phyloP scores from a whole-genome alignment of 2,888 invertebrate genomes.

The Exephanes ischioxanthus region DNA sequence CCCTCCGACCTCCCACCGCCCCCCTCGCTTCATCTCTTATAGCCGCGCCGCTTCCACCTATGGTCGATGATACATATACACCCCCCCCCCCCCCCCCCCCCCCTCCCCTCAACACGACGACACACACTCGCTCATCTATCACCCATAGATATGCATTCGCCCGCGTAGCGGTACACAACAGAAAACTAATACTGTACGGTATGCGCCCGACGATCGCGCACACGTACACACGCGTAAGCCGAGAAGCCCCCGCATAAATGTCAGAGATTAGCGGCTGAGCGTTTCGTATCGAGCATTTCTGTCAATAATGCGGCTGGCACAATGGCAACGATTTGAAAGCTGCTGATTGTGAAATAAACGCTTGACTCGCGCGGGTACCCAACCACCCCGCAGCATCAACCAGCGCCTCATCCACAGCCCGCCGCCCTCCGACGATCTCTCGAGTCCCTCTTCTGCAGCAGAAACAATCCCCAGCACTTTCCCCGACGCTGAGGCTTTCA shows the following conservation, averaged over 20 bases:
- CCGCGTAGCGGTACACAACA: conserved; percentile 43
- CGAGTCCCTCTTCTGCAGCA: conserved; percentile 56
- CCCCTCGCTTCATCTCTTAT: conserved; percentile 63
- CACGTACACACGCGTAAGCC: conserved; percentile 62
- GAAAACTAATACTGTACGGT: conserved; percentile 49
- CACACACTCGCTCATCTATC: conserved; percentile 38
- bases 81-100: conserved; percentile 25
- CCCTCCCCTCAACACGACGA: conserved; percentile 47
- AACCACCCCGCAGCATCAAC: conserved; percentile 51
- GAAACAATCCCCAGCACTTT: conserved; percentile 60
- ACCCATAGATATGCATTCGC: conserved; percentile 64
- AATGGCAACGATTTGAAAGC: conserved; percentile 82
- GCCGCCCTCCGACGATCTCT: conserved; percentile 42
- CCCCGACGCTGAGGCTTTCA: conserved; percentile 49
- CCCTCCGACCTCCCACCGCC: conserved; percentile 63
- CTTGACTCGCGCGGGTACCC: conserved; percentile 70
- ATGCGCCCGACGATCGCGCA: conserved; percentile 23
- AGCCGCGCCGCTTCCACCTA: conserved; percentile 48
- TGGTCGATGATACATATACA: conserved; percentile 5
- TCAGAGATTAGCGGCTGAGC: conserved; percentile 81
- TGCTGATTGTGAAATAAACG: conserved; percentile 83
- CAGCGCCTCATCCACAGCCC: conserved; percentile 54
- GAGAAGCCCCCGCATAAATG: conserved; percentile 80
- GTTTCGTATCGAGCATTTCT: conserved; percentile 83
- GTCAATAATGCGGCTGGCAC: conserved; percentile 81